These are phyloP conservation scores for Drosophila ezoana DNA, from an alignment of 2,888 invertebrate genomes.

Conservation along the genomic window DNA sequence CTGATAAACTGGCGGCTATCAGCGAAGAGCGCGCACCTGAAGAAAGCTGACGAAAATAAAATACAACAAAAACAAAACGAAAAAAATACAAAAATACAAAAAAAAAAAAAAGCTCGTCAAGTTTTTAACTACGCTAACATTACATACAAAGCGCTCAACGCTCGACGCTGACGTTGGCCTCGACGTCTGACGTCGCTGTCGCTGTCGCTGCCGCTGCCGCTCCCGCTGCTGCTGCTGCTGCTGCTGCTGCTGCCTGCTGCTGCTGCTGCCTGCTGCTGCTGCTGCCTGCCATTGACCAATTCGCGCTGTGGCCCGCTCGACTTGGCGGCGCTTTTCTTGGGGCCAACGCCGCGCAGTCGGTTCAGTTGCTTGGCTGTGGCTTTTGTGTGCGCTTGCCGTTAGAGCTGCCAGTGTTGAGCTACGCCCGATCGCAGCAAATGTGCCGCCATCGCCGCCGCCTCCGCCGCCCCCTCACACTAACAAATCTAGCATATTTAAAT, in stretches of 20 bases:
- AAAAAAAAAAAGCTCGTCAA: conserved; percentile 51
- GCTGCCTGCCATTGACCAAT: conserved; percentile 63
- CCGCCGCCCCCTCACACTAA: background rate
- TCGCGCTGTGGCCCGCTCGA: conserved; percentile 50
- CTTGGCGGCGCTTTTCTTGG: conserved; percentile 58
- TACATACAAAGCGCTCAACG: conserved; percentile 41
- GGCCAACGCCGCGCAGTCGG: conserved; percentile 51
- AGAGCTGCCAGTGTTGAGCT: conserved; percentile 53
- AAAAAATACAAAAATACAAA: background rate
- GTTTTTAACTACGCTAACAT: conserved; percentile 66
- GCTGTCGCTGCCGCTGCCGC: conserved; percentile 5
- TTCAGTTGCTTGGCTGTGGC: conserved; percentile 71
- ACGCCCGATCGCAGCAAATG: conserved; percentile 43
- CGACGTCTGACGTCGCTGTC: conserved; percentile 14
- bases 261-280: conserved; percentile 27
- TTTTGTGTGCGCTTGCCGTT: conserved; percentile 70
- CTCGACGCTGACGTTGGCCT: conserved; percentile 35
- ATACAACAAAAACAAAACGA: conserved; percentile 1
- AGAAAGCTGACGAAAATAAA: conserved; percentile 64
- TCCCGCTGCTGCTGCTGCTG: background rate
- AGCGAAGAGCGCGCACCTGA: conserved; percentile 58
- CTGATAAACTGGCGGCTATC: conserved; percentile 59
- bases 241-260: background rate
- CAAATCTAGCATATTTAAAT: conserved; percentile 8
- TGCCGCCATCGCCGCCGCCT: background rate